Evolutionary conservation across 2,888 invertebrate species (phyloP), one percentile per base, ranked within the genome.

Genomic region (Scaptodrosophila latifasciaeformis): DNA sequence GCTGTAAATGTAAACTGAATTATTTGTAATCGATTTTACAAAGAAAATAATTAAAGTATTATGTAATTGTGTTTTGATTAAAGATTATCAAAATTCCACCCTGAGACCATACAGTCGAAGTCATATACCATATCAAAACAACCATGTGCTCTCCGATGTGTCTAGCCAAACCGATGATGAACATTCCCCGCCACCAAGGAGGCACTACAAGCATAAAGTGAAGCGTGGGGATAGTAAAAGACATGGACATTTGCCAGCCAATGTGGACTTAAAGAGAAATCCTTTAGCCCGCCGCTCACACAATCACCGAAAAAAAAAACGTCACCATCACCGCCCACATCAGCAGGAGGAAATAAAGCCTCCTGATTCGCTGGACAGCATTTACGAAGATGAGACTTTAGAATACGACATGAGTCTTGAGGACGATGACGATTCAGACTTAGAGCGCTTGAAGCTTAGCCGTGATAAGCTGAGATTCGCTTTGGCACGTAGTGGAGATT

Each of bases 381-480:
- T 49, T 7, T 54, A 66, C 1, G 72, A 80, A 1, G 69, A 64
- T 39, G 77, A 71, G 30, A 44, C 49, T 12, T 45, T 42, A 9
- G 65, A 75, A 24, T 63, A 59, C 15, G 78, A 63, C 3, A 7
- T 59, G 19, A 67, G 59, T 39, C 47, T 39, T 15, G 63, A 63
- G 21, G 55, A 59, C 21, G 62, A 65, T 1, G 60, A 56, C 2
- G 67, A 66, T 19, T 58, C 66, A 6, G 66, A 59, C 2, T 49
- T 71, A 4, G 62, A 65, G 6, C 52, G 59, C 2, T 62, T 67
- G 2, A 62, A 70, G 3, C 44, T 84, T 10, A 84, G 78, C 59
- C 66, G 85, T 1, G 74, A 80, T 31, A 79, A 84, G 42, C 55
- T 85, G 31, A 75, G 82, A 1, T 60, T 81, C 13, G 85, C 85